Evolutionary conservation across 2,797 vertebrate genomes (phyloP).

Genomic region (Sternotherus odoratus): DNA sequence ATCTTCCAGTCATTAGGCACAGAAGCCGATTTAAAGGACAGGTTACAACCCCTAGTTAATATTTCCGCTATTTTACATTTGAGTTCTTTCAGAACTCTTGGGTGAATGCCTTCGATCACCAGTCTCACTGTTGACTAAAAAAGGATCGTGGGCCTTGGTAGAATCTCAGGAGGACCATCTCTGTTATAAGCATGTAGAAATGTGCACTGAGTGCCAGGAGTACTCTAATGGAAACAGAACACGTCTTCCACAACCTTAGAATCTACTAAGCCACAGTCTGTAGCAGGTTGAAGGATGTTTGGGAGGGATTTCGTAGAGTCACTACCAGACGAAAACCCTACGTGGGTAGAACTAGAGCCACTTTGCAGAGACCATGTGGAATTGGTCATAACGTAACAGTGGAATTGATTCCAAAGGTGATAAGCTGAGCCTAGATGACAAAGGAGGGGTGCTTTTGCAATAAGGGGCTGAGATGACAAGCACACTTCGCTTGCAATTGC

Average conservation of each 20-base stretch:
- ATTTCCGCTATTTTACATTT: too few relatives aligned
- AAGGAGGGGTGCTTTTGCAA: conserved; percentile 5
- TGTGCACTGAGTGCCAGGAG: rapidly evolving
- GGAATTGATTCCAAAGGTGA: rapidly evolving
- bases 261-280: too few relatives aligned
- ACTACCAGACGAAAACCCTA: rapidly evolving
- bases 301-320: not conserved
- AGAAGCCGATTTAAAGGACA: too few relatives aligned
- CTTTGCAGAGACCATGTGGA: not conserved
- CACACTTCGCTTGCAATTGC: too few relatives aligned
- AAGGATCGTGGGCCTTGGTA: not conserved
- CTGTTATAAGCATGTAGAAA: not conserved
- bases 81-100: too few relatives aligned
- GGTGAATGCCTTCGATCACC: not conserved
- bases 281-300: not conserved
- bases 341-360: rapidly evolving
- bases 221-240: not conserved
- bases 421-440: not conserved
- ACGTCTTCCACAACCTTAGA: not conserved
- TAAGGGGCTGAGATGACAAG: not conserved
- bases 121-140: not conserved
- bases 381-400: not conserved
- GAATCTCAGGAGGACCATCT: rapidly evolving
- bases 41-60: too few relatives aligned
- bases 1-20: too few relatives aligned